Evolutionary conservation across 2,888 invertebrate genomes (phyloP), one percentile per base, ranked within the genome.

Genomic region (Drosophila robusta): DNA sequence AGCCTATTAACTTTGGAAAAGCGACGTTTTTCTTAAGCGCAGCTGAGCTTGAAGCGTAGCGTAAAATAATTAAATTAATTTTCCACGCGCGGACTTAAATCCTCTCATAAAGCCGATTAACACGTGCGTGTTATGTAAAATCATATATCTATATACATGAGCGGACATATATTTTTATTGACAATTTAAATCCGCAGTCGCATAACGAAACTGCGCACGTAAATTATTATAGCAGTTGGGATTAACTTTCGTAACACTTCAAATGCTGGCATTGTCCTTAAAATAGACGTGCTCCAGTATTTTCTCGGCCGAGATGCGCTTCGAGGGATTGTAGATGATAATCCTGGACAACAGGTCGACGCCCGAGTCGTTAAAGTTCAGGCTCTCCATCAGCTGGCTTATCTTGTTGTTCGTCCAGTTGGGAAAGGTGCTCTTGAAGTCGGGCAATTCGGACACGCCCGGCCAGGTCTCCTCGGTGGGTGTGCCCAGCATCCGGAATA

Each of bases 401-500:
- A 46, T 2, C 8, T 12, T 7, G n/a, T 56, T 92, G 34, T 94
- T 91, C 70, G 95, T 95, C 98, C 98, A 98, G 81, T 95, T 95
- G 6, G 98, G 98, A 93, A 98, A 99, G 73, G 79, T 83, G 1
- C 96, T 94, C 92, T 97, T 98, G 93, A 95, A 99, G 92, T 99
- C 98, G 8, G 97, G 95, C 89, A 97, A 92, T 83, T 95, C 94
- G 49, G 95, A 94, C 7, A 97, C 96, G 9, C 96, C 96, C 5
- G 96, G 95, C 98, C 97, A 98, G 11, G 93, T 93, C 4, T 93
- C 93, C 90, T 97, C 97, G 85, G 96, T 96, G 0, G 99, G 99
- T 44, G 99, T 99, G 63, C 98, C 98, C 87, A 98, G 93, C 36
- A 96, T 95, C 80, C 97, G 95, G 93, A 99, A 99, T 92, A 99